phyloP scores from a whole-genome alignment of 2,888 invertebrate species.

The Heterodera filipjevi region DNA sequence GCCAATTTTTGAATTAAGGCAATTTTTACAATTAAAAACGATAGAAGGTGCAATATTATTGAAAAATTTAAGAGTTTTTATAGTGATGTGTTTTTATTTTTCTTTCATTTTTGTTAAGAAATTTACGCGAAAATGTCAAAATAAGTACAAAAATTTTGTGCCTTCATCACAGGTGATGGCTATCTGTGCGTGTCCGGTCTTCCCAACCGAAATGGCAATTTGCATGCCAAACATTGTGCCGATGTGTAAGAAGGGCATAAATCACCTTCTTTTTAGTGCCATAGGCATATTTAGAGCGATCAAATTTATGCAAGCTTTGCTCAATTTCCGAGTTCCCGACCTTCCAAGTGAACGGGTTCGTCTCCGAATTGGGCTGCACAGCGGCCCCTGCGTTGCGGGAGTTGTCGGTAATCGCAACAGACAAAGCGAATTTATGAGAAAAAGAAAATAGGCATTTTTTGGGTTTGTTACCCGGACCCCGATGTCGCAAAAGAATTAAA shows the following conservation, averaged over 20 bases:
- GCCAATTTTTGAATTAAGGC: too few relatives aligned
- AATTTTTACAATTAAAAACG: too few relatives aligned
- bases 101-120: not conserved
- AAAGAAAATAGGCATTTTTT: too few relatives aligned
- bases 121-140: too few relatives aligned
- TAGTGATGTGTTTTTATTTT: not conserved
- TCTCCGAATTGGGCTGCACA: conserved; percentile 40
- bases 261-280: conserved; percentile 27
- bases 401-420: conserved; percentile 21
- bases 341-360: conserved; percentile 50
- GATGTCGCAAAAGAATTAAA: too few relatives aligned
- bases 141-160: not conserved
- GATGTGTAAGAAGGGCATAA: conserved; percentile 44
- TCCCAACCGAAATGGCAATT: conserved; percentile 58
- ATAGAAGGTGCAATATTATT: too few relatives aligned
- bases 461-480: too few relatives aligned
- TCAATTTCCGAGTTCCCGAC: conserved; percentile 53
- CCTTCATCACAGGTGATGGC: conserved; percentile 31
- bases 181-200: conserved; percentile 60
- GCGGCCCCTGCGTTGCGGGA: conserved; percentile 41
- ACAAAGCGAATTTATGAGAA: not conserved
- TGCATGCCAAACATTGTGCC: conserved; percentile 52
- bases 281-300: conserved; percentile 18
- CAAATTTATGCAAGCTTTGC: conserved; percentile 43
- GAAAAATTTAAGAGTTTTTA: too few relatives aligned